Percentiles rank a stretch among this genome's conserved stretches.
Conservation (phyloP, 92 coral and sea anemone genomes). For the Palythoa grandiflora region DNA sequence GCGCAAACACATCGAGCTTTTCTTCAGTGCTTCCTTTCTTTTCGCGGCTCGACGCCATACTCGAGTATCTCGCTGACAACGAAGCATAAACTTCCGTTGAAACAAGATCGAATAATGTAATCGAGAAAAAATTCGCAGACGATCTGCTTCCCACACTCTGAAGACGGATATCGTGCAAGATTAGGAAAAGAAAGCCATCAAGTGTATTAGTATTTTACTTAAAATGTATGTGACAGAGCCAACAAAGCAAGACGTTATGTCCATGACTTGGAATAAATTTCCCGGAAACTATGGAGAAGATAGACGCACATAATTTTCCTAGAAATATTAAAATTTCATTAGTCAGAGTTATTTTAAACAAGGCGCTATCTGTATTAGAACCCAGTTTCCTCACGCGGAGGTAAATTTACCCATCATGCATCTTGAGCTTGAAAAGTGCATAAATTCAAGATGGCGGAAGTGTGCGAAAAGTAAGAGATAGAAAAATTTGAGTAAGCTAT, state of each 20-base stretch:
- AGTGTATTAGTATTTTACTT: background rate
- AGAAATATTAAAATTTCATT: conserved; percentile 39
- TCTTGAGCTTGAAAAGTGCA: background rate
- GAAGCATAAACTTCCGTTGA: background rate
- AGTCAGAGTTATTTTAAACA: conserved; percentile 3
- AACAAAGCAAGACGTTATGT: background rate
- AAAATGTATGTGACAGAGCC: background rate
- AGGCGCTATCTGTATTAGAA: conserved; percentile 3
- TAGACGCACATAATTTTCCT: background rate
- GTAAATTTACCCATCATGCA: conserved; percentile 18
- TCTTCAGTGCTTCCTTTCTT: background rate
- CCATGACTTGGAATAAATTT: background rate
- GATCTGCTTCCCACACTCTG: too few species aligned
- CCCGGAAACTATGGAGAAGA: background rate
- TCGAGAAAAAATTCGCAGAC: background rate
- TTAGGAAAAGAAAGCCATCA: background rate
- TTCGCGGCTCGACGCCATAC: conserved; percentile 19
- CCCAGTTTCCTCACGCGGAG: background rate
- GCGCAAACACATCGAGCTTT: conserved; percentile 22
- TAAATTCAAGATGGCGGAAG: conserved; percentile 42
- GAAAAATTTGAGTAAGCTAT: background rate
- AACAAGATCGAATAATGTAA: background rate
- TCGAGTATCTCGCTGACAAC: background rate
- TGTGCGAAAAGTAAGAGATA: background rate
- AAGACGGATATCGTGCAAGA: too few species aligned